Percentiles rank a stretch among this genome's conserved stretches.
Evolutionary conservation across 1,140 invertebrate species (phyloP).

Genomic region (Hylyphantes graminicola): DNA sequence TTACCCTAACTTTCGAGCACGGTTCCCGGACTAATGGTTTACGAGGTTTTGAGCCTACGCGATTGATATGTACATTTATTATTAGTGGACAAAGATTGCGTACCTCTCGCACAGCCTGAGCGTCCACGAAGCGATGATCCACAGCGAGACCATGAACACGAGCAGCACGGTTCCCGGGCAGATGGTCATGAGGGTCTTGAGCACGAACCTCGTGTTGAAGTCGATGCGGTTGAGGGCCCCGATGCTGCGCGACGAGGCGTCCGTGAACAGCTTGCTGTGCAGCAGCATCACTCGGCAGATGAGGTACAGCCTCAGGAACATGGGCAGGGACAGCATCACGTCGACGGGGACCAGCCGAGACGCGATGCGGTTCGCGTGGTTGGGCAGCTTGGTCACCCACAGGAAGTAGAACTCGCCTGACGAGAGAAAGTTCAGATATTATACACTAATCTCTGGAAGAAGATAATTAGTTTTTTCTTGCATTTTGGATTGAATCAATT

Average conservation of each 20-base stretch:
- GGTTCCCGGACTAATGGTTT: too few species aligned
- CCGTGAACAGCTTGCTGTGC: slow-evolving; percentile 99
- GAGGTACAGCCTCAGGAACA: slow-evolving; percentile 99
- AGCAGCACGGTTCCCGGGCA: slow-evolving; percentile 98
- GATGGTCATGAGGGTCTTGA: slow-evolving; percentile 99
- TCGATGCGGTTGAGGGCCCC: slow-evolving; percentile 99
- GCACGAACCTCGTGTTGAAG: slow-evolving; percentile 98
- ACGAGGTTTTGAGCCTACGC: too few species aligned
- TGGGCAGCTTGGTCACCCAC: slow-evolving; percentile 95
- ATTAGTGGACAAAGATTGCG: slow-evolving; percentile 56
- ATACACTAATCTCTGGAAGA: too few species aligned
- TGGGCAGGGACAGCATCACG: slow-evolving; percentile 95
- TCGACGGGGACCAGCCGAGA: slow-evolving; percentile 86
- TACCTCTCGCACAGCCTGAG: slow-evolving; percentile 98
- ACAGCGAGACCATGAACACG: slow-evolving; percentile 98
- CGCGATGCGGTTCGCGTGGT: slow-evolving; percentile 78
- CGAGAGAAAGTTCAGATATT: too few species aligned
- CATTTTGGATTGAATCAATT: too few species aligned
- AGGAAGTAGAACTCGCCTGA: slow-evolving; percentile 85
- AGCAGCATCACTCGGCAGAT: slow-evolving; percentile 99
- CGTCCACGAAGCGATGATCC: slow-evolving; percentile 99
- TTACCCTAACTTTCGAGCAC: too few species aligned
- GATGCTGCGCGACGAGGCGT: slow-evolving; percentile 83
- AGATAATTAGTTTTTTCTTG: too few species aligned
- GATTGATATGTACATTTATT: too few species aligned